phyloP scores from a whole-genome alignment of 2,797 vertebrate species.

The Cottoperca gobio region DNA sequence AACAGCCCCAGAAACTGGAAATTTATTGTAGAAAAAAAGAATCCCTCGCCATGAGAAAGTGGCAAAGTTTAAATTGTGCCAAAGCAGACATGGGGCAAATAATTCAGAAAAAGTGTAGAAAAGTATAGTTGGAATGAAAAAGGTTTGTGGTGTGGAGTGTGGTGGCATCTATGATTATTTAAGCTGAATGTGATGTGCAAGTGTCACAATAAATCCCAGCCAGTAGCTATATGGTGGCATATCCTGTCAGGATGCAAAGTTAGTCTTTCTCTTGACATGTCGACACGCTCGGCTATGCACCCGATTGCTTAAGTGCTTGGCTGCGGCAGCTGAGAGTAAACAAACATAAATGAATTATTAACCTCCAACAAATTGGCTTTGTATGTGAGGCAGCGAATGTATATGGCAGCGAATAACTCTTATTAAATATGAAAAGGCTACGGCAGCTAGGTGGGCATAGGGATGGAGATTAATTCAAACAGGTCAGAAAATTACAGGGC shows the following conservation, averaged over 20 bases:
- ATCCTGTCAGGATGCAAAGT: constrained; percentile 25
- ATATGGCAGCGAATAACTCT: background rate
- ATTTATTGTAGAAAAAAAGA: constrained; percentile 46
- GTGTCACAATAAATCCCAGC: constrained; percentile 24
- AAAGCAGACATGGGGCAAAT: constrained; percentile 15
- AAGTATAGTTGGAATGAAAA: constrained; percentile 17
- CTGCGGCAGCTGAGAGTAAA: constrained; percentile 22
- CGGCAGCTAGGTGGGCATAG: background rate
- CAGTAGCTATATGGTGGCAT: background rate
- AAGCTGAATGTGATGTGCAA: constrained; percentile 30
- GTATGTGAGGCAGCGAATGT: constrained; percentile 3
- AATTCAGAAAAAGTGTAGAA: constrained; percentile 9
- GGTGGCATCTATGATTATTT: constrained; percentile 13
- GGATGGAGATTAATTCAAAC: constrained; percentile 1
- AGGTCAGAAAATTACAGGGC: constrained; percentile 15
- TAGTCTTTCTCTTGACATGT: constrained; percentile 6
- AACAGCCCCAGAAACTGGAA: constrained; percentile 53
- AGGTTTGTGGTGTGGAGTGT: constrained; percentile 4
- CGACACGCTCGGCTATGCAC: background rate
- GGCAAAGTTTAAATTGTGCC: constrained; percentile 41
- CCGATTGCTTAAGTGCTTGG: constrained; percentile 6
- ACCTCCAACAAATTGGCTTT: constrained; percentile 21
- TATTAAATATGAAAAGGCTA: constrained; percentile 15
- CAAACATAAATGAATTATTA: constrained; percentile 31
- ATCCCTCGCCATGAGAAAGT: constrained; percentile 39